Conservation (phyloP, 64 coral and sea anemone genomes). For the Pachyseris speciosa region DNA sequence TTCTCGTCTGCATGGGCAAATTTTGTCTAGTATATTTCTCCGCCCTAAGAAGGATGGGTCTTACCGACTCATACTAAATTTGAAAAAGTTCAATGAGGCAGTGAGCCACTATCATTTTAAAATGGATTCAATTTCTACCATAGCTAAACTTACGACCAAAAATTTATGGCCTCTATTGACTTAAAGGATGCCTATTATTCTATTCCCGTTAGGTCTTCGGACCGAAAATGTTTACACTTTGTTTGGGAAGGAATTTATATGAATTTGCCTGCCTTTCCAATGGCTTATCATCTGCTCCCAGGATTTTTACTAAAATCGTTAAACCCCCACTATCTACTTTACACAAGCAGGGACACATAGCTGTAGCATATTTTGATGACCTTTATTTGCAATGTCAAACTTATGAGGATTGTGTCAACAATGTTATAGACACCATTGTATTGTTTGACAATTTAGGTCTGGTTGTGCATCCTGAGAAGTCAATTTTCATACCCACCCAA, state of each 20-base stretch:
- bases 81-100: slow-evolving; percentile 54
- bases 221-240: slow-evolving; percentile 44
- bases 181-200: slow-evolving; percentile 58
- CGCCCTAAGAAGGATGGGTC: slow-evolving; percentile 60
- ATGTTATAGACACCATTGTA: not conserved
- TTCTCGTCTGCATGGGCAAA: not conserved
- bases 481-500: slow-evolving; percentile 9
- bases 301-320: slow-evolving; percentile 54
- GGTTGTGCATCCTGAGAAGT: slow-evolving; percentile 6
- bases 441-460: not conserved
- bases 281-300: slow-evolving; percentile 47
- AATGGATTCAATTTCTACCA: slow-evolving; percentile 50
- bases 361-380: not conserved
- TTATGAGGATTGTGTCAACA: not conserved
- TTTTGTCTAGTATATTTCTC: slow-evolving; percentile 46
- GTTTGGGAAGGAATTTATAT: not conserved
- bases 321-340: slow-evolving; percentile 26
- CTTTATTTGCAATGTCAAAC: not conserved
- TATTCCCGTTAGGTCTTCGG: not conserved
- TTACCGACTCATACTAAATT: slow-evolving; percentile 43
- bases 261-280: slow-evolving; percentile 42
- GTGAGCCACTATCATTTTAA: slow-evolving; percentile 56
- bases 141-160: slow-evolving; percentile 36
- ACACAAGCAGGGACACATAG: slow-evolving; percentile 36
- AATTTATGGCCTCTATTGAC: slow-evolving; percentile 54